Evolutionary conservation across 2,888 invertebrate species (phyloP).

Genomic region (Drosophila meridiana): DNA sequence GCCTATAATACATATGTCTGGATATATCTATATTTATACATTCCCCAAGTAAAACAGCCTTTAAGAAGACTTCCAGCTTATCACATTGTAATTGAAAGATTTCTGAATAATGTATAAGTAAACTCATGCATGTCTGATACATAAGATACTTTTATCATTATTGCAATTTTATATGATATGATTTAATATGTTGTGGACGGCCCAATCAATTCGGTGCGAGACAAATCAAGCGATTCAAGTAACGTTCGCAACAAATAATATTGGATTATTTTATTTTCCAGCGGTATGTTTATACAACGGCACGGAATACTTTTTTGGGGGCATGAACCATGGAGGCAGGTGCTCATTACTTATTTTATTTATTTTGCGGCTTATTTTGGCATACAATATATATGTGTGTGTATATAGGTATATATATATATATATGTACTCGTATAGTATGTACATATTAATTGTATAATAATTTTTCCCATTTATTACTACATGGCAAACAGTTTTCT

Average conservation of each 20-base stretch:
- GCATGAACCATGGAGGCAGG: constrained; percentile 63
- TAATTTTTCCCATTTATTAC: constrained; percentile 73
- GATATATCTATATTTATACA: neutral
- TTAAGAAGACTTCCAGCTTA: neutral
- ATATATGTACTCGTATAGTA: constrained; percentile 14
- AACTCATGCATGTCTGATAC: neutral
- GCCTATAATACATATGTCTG: neutral
- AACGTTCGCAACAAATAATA: constrained; percentile 9
- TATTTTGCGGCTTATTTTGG: constrained; percentile 16
- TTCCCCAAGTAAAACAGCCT: neutral
- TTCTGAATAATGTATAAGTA: neutral
- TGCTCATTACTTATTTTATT: constrained; percentile 38
- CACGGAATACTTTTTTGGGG: constrained; percentile 46
- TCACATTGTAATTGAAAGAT: neutral
- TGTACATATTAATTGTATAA: constrained; percentile 70
- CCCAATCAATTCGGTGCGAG: neutral
- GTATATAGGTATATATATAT: constrained; percentile 7
- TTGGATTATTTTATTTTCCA: constrained; percentile 9
- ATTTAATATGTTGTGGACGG: neutral
- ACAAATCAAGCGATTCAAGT: constrained; percentile 2
- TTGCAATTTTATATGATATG: neutral
- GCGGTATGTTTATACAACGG: constrained; percentile 17
- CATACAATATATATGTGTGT: constrained; percentile 1
- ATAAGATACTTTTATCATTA: neutral
- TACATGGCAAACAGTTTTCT: constrained; percentile 70